phyloP scores from a whole-genome alignment of 2,113 vertebrate species.

The Excalfactoria chinensis region DNA sequence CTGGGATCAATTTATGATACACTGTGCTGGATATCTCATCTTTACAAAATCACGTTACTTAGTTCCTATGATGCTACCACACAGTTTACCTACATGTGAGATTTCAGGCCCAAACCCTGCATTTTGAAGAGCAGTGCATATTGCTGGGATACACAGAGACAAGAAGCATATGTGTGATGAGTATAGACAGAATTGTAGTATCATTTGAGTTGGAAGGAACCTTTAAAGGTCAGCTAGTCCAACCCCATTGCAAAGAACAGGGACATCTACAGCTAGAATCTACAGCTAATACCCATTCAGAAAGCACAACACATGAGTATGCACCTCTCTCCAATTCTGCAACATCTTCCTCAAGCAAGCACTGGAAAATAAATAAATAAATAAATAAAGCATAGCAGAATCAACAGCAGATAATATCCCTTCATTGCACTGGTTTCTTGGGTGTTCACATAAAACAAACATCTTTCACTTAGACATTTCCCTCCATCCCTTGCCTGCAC shows the following conservation, averaged over 20 bases:
- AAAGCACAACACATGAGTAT: not conserved
- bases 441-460: not conserved
- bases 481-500: accelerated
- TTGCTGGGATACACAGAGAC: accelerated
- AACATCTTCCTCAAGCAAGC: not conserved
- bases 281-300: not conserved
- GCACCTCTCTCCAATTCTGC: not conserved
- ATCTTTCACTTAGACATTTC: not conserved
- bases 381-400: not conserved
- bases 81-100: not conserved
- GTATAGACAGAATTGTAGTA: no score
- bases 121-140: not conserved
- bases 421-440: not conserved
- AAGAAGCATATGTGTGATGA: not conserved
- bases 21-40: not conserved
- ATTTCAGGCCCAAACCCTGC: not conserved
- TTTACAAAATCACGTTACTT: conserved; percentile 26
- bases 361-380: not conserved
- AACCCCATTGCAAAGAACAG: no score
- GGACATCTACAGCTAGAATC: no score
- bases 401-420: not conserved
- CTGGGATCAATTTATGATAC: conserved; percentile 63
- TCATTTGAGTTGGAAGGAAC: no score
- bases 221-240: no score
- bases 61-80: not conserved